Base-by-base conservation (phyloP, 2,797 vertebrate species). In the Hippopotamyrus pictus region DNA sequence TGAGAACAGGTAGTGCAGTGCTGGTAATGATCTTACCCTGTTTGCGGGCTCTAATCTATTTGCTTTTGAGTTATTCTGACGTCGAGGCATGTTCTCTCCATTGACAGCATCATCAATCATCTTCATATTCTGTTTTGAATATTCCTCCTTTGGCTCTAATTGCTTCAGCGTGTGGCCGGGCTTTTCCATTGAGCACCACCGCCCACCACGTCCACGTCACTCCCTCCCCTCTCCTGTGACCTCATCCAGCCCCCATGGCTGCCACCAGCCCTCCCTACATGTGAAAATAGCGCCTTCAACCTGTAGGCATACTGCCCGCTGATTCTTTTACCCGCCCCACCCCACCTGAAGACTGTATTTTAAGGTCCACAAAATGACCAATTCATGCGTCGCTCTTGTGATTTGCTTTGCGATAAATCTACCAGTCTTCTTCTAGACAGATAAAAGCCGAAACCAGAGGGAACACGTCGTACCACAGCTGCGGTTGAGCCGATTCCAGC, bases 101-200 rank as follows among this genome's bases (percentile, higher is more conserved):
- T 93, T 96, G 95, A 96, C 95, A 96, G 95, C 94, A 94, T 95
- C 95, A 96, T 96, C 95, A 96, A 96, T 96, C 95, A 95, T 95
- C 91, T 93, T 95, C 95, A 95, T 94, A 93, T 94, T 92, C 94
- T 94, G 93, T 93, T 93, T 94, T 91, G 94, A 95, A 94, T 94
- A 94, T 94, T 92, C 94, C 91, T 93, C 93, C 93, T 92, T 92
- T 91, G 92, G 92, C 93, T 94, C 92, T 95, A 96, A 96, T 96
- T 96, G 95, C 95, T 96, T 95, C 95, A 96, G 95, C 93, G 95
- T 96, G 95, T 94, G 93, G 93, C 89, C 90, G 85, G 53, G 79
- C 85, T 22, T 50, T 86, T 59, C 85, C 17, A 25, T 53, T 8
- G 41, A 82, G 89, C 22, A 19, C 14, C 33, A 41, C 33, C 14